These are phyloP conservation scores for Sebastes cheni DNA, from an alignment of 2,797 vertebrate species.

Conservation along the genomic window DNA sequence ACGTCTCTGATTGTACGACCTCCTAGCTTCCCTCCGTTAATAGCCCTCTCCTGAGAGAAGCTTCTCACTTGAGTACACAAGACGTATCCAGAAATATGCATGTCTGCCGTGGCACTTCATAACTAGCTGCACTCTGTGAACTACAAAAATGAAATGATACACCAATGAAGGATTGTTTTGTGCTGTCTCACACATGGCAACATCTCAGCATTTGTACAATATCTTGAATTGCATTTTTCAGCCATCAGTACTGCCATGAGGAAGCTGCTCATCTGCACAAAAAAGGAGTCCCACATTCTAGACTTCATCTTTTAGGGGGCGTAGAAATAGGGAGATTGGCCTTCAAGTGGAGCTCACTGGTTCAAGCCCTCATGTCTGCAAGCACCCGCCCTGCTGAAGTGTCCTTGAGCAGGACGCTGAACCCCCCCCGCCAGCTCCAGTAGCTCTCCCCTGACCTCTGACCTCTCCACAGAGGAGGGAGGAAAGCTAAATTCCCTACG, in stretches of 20 bases:
- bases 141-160: conserved; percentile 29
- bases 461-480: conserved; percentile 51
- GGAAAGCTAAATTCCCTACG: conserved; percentile 52
- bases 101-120: conserved; percentile 23
- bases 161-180: conserved; percentile 47
- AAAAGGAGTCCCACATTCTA: conserved; percentile 51
- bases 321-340: conserved; percentile 44
- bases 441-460: conserved; percentile 63
- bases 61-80: conserved; percentile 61
- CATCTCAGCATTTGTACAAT: conserved; percentile 35
- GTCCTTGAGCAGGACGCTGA: conserved; percentile 48
- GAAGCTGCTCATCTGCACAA: conserved; percentile 60
- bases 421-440: conserved; percentile 36
- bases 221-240: conserved; percentile 50
- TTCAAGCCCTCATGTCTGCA: conserved; percentile 47
- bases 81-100: conserved; percentile 65
- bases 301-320: conserved; percentile 40
- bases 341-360: conserved; percentile 31
- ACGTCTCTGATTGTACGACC: conserved; percentile 56
- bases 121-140: conserved; percentile 57
- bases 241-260: conserved; percentile 51
- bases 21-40: conserved; percentile 54
- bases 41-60: conserved; percentile 51
- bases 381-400: conserved; percentile 55
- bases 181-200: conserved; percentile 41